These are phyloP conservation scores for Physeter macrocephalus DNA, from an alignment of 2,113 vertebrate species.

Conservation along the genomic window DNA sequence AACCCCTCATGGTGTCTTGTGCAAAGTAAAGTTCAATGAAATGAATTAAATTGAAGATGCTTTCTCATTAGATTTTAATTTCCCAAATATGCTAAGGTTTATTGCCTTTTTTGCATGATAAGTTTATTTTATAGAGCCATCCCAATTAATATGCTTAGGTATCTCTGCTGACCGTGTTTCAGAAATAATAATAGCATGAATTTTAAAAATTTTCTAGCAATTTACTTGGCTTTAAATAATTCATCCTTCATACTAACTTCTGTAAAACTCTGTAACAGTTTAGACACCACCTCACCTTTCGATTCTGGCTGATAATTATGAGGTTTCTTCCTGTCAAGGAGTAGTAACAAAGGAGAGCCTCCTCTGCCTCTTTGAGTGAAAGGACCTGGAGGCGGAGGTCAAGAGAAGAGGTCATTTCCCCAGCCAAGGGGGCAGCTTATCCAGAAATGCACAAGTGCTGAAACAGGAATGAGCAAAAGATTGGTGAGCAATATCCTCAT, in stretches of 20 bases:
- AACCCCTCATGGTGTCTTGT: not conserved
- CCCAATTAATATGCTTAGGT: slow-evolving; percentile 14
- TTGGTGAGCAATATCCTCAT: not conserved
- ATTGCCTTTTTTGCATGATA: not conserved
- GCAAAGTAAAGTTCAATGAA: not conserved
- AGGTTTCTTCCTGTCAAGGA: slow-evolving; percentile 2
- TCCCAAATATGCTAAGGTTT: slow-evolving; percentile 14
- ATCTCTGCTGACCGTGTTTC: not conserved
- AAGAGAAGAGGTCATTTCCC: not conserved
- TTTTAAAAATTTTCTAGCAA: slow-evolving; percentile 16
- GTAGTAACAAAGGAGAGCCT: not conserved
- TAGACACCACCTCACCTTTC: not conserved
- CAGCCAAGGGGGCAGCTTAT: not conserved
- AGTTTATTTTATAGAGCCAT: not conserved
- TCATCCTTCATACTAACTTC: not conserved
- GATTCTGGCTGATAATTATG: not conserved
- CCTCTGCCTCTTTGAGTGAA: not conserved
- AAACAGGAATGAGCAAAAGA: not conserved
- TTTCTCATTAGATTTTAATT: slow-evolving; percentile 50
- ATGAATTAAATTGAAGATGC: slow-evolving; percentile 1
- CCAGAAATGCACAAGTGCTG: not conserved
- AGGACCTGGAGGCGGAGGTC: not conserved
- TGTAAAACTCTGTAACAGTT: not conserved
- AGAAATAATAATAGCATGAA: slow-evolving; percentile 15
- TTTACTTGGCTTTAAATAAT: slow-evolving; percentile 33